These are phyloP conservation scores for Drosophila chauvacae DNA, from an alignment of 1,140 invertebrate species.

Conservation along the genomic window DNA sequence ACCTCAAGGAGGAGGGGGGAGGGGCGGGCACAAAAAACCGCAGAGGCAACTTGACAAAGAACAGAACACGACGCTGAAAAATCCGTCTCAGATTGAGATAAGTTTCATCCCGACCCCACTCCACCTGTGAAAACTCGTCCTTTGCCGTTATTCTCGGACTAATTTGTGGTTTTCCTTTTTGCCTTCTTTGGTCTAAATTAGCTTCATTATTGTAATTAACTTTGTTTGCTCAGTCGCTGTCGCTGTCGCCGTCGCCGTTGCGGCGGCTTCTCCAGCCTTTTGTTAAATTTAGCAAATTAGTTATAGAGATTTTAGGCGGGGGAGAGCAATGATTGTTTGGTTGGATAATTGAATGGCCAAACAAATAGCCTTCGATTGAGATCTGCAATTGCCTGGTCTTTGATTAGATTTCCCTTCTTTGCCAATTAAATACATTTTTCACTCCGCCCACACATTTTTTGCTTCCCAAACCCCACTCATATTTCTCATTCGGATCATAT, in stretches of 20 bases:
- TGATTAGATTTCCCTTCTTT: constrained; percentile 21
- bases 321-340: constrained; percentile 11
- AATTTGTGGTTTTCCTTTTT: constrained; percentile 69
- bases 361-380: constrained; percentile 34
- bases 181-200: constrained; percentile 63
- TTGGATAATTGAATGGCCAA: constrained; percentile 35
- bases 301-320: constrained; percentile 19
- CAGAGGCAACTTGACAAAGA: constrained; percentile 60
- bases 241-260: neutral
- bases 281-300: constrained; percentile 70
- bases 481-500: constrained; percentile 38
- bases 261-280: constrained; percentile 17
- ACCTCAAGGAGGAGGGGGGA: constrained; percentile 24
- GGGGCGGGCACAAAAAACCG: constrained; percentile 30
- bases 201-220: constrained; percentile 78
- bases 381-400: constrained; percentile 17
- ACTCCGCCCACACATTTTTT: constrained; percentile 9
- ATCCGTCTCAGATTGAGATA: constrained; percentile 70
- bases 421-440: constrained; percentile 38
- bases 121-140: constrained; percentile 48
- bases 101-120: constrained; percentile 29
- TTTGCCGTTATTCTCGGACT: constrained; percentile 55
- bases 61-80: constrained; percentile 61
- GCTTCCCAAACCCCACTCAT: neutral
- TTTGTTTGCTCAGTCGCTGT: constrained; percentile 35